Evolutionary conservation across 2,113 vertebrate genomes (phyloP).

Genomic region (Brevimyrus niger): DNA sequence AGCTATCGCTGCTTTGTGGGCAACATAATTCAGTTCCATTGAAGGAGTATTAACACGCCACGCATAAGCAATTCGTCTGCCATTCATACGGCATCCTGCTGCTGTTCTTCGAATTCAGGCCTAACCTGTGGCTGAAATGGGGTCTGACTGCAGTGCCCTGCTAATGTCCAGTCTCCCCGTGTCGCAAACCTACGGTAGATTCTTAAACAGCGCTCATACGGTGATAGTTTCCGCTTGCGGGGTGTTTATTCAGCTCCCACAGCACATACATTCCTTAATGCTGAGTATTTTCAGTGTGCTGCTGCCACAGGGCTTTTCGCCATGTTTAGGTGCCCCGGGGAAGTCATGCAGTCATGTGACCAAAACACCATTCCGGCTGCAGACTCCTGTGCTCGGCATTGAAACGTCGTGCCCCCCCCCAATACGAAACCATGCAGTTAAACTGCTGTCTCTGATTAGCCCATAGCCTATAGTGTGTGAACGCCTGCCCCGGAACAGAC

Average conservation of each 20-base stretch:
- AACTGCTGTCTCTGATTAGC: background rate
- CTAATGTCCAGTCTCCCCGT: background rate
- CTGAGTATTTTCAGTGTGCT: background rate
- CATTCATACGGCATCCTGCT: background rate
- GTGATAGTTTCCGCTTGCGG: background rate
- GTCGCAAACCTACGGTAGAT: background rate
- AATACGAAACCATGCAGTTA: background rate
- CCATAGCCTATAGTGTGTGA: background rate
- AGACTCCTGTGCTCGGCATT: background rate
- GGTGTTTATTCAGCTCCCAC: background rate
- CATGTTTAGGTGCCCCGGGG: background rate
- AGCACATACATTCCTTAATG: background rate
- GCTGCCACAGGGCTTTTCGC: background rate
- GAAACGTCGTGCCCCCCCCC: background rate
- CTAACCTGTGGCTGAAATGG: background rate
- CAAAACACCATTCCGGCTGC: background rate
- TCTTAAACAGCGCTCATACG: background rate
- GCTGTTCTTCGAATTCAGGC: background rate
- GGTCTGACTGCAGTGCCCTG: background rate
- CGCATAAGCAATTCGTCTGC: background rate
- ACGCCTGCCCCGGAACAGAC: background rate
- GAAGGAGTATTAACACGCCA: background rate
- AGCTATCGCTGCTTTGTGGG: background rate
- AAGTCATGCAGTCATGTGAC: background rate
- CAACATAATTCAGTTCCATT: background rate